Evolutionary conservation across 2,797 vertebrate genomes (phyloP), one percentile per base, ranked within the genome.

Genomic region (Huso huso): DNA sequence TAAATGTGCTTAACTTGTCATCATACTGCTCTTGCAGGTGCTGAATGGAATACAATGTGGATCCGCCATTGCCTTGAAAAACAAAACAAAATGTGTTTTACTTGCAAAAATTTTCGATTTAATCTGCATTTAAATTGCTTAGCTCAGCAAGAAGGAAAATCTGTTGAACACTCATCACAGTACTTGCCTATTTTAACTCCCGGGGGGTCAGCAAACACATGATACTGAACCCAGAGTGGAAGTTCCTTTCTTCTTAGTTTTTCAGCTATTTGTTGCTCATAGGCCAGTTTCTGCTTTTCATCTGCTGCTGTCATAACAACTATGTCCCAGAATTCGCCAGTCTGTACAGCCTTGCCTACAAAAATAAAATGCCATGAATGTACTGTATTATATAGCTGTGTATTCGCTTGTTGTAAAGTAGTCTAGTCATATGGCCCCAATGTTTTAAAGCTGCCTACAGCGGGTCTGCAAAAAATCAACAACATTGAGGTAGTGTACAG

Each of bases 1-100:
- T 90, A 77, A 93, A 77, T 64, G 74, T 82, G 70, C 80, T 69
- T 83, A 96, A 85, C 60, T 79, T 63, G 61, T 88, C 83, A 70
- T 90, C 92, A 72, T 91, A 97, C 8, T 88, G 72, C 48, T 90
- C 84, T 70, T 81, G 78, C 72, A 99, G 81, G 74, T 79, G 78
- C 67, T 59, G 87, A 71, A 99, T 88, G 9, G 85, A 84, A 8
- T 84, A 87, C 63, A 98, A 83, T 1, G 95, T 96, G 13, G 96
- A 97, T 68, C 97, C 96, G 68, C 97, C 97, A 51, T 99, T 99
- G 69, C 96, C 97, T 99, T 70, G 12, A 69, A 72, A 73, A 61
- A 55, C 48, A 53, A 12, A 65, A 15, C 9, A 2, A n/a, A 37
- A 10, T 49, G 11, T 48, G 10, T 11, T 49, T 48, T 49, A 18